Conservation (phyloP, 2,113 vertebrate genomes). For the Bos javanicus region DNA sequence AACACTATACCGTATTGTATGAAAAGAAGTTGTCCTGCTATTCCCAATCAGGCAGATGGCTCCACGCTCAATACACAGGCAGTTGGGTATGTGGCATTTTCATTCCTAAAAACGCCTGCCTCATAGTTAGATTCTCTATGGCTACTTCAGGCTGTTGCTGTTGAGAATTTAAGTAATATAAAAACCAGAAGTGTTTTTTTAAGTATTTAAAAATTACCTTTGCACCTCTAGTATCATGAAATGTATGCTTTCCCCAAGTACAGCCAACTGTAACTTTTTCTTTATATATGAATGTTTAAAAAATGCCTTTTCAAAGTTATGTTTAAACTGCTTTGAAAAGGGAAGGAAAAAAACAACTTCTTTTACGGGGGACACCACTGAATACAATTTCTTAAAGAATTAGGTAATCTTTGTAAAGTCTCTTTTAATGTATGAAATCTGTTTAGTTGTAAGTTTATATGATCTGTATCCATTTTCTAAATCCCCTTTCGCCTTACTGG, state of each 20-base stretch:
- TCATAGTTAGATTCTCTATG: background rate
- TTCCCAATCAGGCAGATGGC: background rate
- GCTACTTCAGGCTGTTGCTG: background rate
- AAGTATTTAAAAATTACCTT: background rate
- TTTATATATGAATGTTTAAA: background rate
- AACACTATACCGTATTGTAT: background rate
- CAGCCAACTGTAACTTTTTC: background rate
- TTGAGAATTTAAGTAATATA: background rate
- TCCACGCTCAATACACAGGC: background rate
- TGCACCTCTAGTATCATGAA: background rate
- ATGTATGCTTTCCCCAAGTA: background rate
- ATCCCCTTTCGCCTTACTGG: background rate
- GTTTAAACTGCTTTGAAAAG: background rate
- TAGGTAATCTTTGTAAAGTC: background rate
- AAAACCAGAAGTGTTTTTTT: background rate
- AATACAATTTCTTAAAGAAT: conserved; percentile 30
- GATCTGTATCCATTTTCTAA: conserved; percentile 10
- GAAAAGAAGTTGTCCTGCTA: background rate
- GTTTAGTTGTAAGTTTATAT: background rate
- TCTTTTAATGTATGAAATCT: background rate
- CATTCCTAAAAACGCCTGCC: background rate
- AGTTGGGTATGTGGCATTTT: background rate
- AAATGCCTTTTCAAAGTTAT: background rate
- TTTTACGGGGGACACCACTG: background rate
- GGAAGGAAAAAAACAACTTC: background rate